These are phyloP conservation scores for Acanthaster planci DNA, from an alignment of 35 echinoderm and acorn worm genomes.

Conservation along the genomic window DNA sequence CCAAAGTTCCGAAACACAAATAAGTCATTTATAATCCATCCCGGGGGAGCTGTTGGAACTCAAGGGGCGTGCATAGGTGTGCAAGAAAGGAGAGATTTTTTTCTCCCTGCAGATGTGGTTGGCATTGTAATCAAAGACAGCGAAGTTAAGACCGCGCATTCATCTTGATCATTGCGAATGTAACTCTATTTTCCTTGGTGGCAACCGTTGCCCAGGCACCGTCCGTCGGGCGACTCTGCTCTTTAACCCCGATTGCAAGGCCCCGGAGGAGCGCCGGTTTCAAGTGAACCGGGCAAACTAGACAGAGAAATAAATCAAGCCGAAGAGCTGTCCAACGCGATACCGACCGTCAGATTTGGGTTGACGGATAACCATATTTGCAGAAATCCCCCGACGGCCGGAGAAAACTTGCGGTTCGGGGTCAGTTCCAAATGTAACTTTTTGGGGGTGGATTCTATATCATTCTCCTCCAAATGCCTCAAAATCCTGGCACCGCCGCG, in stretches of 20 bases:
- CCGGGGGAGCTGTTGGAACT: not conserved
- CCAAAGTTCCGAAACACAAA: conserved; percentile 22
- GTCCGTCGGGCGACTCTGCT: not conserved
- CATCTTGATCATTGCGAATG: conserved; percentile 10
- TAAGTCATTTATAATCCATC: conserved; percentile 18
- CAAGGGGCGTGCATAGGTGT: not conserved
- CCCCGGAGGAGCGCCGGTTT: conserved; percentile 4
- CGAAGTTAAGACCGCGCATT: conserved; percentile 5
- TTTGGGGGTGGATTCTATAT: too few relatives aligned
- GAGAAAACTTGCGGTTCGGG: not conserved
- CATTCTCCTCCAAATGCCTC: too few relatives aligned
- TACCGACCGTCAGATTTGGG: conserved; percentile 15
- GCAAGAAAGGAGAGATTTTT: not conserved
- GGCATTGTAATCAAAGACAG: conserved; percentile 14
- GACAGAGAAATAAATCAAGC: not conserved
- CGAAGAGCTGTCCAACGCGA: not conserved
- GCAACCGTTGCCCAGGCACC: not conserved
- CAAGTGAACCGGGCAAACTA: conserved; percentile 7
- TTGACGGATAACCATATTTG: conserved; percentile 23
- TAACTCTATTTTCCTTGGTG: conserved; percentile 3
- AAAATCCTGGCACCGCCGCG: too few relatives aligned
- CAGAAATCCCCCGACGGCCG: not conserved
- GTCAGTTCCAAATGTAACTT: too few relatives aligned
- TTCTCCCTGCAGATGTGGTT: conserved; percentile 3
- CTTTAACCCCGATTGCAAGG: not conserved